Percentiles rank a stretch among this genome's conserved stretches.
Evolutionary conservation across 2,113 vertebrate genomes (phyloP).

Genomic region (Anser brachyrhynchus): DNA sequence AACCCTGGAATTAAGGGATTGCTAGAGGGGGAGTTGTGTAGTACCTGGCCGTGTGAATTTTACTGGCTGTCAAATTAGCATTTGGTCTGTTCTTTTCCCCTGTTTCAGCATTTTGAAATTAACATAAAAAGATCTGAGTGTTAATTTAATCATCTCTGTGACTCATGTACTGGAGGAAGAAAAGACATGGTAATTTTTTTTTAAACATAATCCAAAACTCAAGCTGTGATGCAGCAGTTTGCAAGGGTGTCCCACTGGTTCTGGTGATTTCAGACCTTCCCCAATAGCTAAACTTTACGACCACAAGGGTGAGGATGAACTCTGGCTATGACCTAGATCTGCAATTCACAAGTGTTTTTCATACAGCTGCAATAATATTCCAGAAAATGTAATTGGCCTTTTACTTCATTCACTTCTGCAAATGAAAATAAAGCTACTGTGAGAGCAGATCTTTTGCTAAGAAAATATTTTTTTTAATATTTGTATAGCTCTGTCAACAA

Average conservation of each 20-base stretch:
- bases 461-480: conserved; percentile 40
- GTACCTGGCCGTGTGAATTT: background rate
- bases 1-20: background rate
- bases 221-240: conserved; percentile 29
- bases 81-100: background rate
- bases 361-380: conserved; percentile 64
- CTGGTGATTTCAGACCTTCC: conserved; percentile 35
- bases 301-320: conserved; percentile 32
- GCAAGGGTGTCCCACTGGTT: background rate
- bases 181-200: background rate
- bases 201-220: conserved; percentile 29
- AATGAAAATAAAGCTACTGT: conserved; percentile 71
- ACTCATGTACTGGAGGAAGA: background rate
- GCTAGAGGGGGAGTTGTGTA: background rate
- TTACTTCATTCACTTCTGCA: conserved; percentile 53
- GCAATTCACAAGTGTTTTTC: conserved; percentile 50
- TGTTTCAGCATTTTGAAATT: background rate
- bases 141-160: background rate
- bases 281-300: conserved; percentile 39
- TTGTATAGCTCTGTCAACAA: conserved; percentile 59
- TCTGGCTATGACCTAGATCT: conserved; percentile 51
- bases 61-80: background rate
- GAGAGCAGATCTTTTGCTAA: conserved; percentile 53
- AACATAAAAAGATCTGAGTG: background rate
- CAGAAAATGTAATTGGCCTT: conserved; percentile 40